These are phyloP conservation scores for Phylloscopus trochiloides DNA, from an alignment of 2,113 vertebrate genomes.

Conservation along the genomic window DNA sequence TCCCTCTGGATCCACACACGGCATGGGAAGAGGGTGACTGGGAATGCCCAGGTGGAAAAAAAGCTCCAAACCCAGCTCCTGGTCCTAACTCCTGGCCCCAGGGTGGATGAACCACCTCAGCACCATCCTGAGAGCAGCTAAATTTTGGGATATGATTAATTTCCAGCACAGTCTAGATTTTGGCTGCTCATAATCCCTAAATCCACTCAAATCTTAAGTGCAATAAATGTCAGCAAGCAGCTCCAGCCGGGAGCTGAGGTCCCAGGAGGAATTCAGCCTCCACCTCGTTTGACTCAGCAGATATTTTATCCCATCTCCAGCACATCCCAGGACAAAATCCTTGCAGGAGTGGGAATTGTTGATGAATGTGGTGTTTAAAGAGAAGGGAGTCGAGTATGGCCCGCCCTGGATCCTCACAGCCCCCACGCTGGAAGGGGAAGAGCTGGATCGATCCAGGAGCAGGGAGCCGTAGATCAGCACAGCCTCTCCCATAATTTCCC, in stretches of 20 bases:
- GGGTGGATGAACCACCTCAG: neutral
- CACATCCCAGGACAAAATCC: neutral
- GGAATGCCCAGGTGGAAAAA: neutral
- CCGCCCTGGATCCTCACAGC: neutral
- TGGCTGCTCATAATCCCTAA: neutral
- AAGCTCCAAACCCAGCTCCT: neutral
- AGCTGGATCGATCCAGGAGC: constrained; percentile 31
- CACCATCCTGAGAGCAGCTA: neutral
- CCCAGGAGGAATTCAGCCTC: neutral
- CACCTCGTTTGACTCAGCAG: neutral
- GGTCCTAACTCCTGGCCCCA: neutral
- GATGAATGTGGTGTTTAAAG: neutral
- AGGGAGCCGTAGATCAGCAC: constrained; percentile 13
- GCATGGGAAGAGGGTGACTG: neutral
- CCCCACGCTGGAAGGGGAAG: neutral
- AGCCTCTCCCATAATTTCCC: constrained; percentile 44
- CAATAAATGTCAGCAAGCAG: neutral
- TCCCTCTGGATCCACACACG: neutral
- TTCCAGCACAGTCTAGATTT: neutral
- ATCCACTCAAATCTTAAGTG: neutral
- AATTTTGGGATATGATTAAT: rapidly evolving
- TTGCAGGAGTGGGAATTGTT: neutral
- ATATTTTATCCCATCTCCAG: neutral
- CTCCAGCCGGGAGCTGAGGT: neutral
- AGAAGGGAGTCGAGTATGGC: rapidly evolving